These are phyloP conservation scores for Drosophila meridionalis DNA, from an alignment of 2,888 invertebrate species.

Conservation along the genomic window DNA sequence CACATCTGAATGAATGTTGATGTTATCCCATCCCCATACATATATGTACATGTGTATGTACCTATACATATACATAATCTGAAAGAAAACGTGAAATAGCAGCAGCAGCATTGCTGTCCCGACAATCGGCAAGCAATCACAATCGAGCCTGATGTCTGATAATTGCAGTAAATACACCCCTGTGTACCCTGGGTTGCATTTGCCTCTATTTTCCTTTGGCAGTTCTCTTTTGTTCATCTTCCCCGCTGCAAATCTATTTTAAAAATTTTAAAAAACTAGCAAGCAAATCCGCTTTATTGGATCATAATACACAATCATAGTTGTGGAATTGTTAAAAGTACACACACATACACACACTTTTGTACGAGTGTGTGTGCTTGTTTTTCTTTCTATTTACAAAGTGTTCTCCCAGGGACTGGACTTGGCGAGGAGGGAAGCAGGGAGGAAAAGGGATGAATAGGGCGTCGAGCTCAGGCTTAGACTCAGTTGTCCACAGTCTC, in stretches of 20 bases:
- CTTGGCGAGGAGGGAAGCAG: not conserved
- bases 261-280: conserved; percentile 20
- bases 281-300: conserved; percentile 29
- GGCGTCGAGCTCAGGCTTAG: not conserved
- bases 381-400: conserved; percentile 26
- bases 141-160: conserved; percentile 40
- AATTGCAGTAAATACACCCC: conserved; percentile 51
- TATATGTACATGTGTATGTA: not conserved
- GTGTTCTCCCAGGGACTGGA: not conserved
- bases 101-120: not conserved
- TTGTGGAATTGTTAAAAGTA: conserved; percentile 26
- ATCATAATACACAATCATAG: conserved; percentile 7
- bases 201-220: not conserved
- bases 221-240: not conserved
- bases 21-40: conserved; percentile 41
- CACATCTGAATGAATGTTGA: conserved; percentile 27
- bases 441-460: not conserved
- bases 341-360: not conserved
- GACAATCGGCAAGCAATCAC: not conserved
- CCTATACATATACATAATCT: not conserved
- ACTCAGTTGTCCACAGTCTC: conserved; percentile 69
- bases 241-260: conserved; percentile 47
- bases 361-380: conserved; percentile 1
- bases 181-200: conserved; percentile 67
- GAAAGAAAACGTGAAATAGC: not conserved